Evolutionary conservation across 2,888 invertebrate species (phyloP).

Genomic region (Clivina fossor): DNA sequence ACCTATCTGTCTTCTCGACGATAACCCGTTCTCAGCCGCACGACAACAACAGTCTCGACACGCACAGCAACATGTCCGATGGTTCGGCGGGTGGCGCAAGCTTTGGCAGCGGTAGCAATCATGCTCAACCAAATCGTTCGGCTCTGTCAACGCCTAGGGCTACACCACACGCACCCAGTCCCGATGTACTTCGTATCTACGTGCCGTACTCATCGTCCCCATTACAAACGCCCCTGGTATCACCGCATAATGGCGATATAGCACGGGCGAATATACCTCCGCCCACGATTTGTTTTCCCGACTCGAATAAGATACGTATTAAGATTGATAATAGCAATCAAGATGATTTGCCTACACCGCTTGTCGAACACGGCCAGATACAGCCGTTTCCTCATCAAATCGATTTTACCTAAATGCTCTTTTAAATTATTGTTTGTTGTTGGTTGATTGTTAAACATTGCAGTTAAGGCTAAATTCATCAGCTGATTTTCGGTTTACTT

Average conservation of each 20-base stretch:
- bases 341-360: conserved; percentile 67
- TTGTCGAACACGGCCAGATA: conserved; percentile 63
- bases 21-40: conserved; percentile 72
- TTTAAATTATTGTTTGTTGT: too few species aligned
- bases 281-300: conserved; percentile 59
- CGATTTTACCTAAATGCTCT: too few species aligned
- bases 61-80: conserved; percentile 75
- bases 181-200: conserved; percentile 77
- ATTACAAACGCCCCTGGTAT: conserved; percentile 56
- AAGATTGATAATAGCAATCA: conserved; percentile 67
- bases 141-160: conserved; percentile 67
- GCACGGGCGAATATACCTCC: conserved; percentile 49
- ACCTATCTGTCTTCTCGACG: conserved; percentile 75
- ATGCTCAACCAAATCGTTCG: conserved; percentile 57
- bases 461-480: too few species aligned
- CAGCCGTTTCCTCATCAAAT: conserved; percentile 51
- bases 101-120: conserved; percentile 52
- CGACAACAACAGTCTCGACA: conserved; percentile 75
- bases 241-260: conserved; percentile 58
- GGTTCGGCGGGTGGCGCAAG: conserved; percentile 65
- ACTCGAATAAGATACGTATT: conserved; percentile 74
- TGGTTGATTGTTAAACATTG: too few species aligned
- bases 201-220: conserved; percentile 75
- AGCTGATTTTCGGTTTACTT: too few species aligned
- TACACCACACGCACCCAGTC: conserved; percentile 67